Base-by-base conservation (phyloP, 2,888 invertebrate genomes). In the Pristionchus maxplancki region DNA sequence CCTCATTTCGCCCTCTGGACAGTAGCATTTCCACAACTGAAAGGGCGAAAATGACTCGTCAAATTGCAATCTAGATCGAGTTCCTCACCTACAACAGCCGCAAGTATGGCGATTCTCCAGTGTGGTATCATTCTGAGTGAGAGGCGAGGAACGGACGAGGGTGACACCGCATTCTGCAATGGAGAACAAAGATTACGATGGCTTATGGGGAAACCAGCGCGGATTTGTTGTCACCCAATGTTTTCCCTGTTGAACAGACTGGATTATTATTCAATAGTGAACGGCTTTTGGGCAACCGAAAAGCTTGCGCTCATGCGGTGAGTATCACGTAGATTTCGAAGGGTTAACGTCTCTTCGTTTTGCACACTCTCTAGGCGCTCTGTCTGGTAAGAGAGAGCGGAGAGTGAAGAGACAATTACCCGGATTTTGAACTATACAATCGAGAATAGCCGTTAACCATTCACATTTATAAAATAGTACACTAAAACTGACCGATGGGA, bases 151-250 rank as follows among this genome's bases (percentile, higher is more conserved):
- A 64, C 34, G 34, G 20, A 4, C 15, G 37, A 34, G 71, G 71
- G 17, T 34, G 71, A 37, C 37, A 71, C 71, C 71, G 71, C 71
- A 71, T 71, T 71, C 71, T 71, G 71, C 71, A 71, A 34, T 71
- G 71, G 64, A 17, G 15, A 67, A 67, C 15, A 31, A 67, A 31
- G 34, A 34, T 34, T 34, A 67, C 31, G 34, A 15, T 6, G 15
- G 64, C 64, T 67, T 67, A 67, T 17, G 31, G 44, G 44, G 13
- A 34, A 67, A 67, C 64, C 64, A 67, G 64, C 64, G 34, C 34
- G 13, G 15, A 13, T 67, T 67, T 67, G 64, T 67, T 67, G 64
- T 67, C 64, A 67, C 15, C 31, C 4, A 67, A 13, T 34, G 34
- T 34, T 67, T 67, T 67, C 64, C 31, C 64, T 34, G 20, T 64